These are phyloP conservation scores for Holacanthella duospinosa DNA, from an alignment of 2,888 invertebrate genomes.

Conservation along the genomic window DNA sequence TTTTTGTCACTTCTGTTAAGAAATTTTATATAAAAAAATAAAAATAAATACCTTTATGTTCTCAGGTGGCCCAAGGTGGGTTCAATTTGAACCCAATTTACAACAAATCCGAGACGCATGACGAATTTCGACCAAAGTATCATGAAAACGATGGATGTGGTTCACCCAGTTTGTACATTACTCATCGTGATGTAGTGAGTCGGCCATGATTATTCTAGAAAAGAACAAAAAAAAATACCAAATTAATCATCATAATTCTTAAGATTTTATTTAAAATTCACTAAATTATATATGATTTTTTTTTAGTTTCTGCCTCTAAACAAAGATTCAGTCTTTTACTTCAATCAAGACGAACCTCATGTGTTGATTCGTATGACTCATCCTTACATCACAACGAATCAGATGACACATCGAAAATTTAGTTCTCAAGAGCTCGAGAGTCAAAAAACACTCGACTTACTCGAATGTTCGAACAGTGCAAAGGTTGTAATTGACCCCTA, in stretches of 20 bases:
- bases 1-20: background rate
- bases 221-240: no score
- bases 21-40: background rate
- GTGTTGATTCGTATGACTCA: constrained; percentile 14
- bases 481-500: no score
- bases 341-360: constrained; percentile 13
- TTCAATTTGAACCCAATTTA: constrained; percentile 18
- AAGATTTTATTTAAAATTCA: no score
- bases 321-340: constrained; percentile 11
- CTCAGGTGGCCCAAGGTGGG: background rate
- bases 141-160: constrained; percentile 14
- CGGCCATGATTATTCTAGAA: no score
- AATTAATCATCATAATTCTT: no score
- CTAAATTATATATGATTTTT: background rate
- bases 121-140: constrained; percentile 11
- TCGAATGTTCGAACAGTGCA: background rate
- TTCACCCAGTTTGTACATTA: constrained; percentile 7
- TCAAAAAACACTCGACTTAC: background rate
- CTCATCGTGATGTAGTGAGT: constrained; percentile 15
- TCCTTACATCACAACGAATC: constrained; percentile 13
- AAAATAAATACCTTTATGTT: background rate
- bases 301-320: background rate
- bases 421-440: constrained; percentile 9
- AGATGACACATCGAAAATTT: constrained; percentile 14
- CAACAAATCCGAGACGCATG: constrained; percentile 13